Base-by-base conservation (phyloP, 2,797 vertebrate species). In the Lophotriccus pileatus region DNA sequence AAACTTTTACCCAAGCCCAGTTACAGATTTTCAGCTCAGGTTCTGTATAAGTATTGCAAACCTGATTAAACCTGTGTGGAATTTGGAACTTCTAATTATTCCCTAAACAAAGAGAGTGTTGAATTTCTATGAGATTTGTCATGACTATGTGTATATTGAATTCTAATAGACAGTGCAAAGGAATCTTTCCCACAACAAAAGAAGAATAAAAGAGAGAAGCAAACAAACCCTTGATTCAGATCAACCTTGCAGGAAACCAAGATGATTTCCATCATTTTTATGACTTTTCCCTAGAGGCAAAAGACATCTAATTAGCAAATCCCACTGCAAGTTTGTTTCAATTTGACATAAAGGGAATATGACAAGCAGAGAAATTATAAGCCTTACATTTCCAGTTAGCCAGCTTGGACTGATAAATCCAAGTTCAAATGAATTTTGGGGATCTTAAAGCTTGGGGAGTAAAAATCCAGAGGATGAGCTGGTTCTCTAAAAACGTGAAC, bases 281-380 rank as follows among this genome's bases (percentile, higher is more conserved):
- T 97, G 97, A 98, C 98, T 98, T 98, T 98, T 98, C 98, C 98
- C 98, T 98, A 95, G 97, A 98, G 98, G 98, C 97, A 97, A 98
- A 98, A 98, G 98, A 97, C 95, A 98, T 98, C 97, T 98, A 98
- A 98, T 98, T 98, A 99, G 97, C 97, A 98, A 98, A 98, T 98
- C 97, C 97, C 78, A 95, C 95, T 98, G 97, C 94, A 98, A 98
- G 97, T 98, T 98, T 97, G 93, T 90, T 97, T 91, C 2, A 0
- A 59, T 97, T 97, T 98, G 98, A 98, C 82, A 96, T 90, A 98
- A 97, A 98, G 96, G 90, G 94, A 97, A 97, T 97, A 95, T 98
- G 98, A 99, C 98, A 99, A 97, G 96, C 97, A 97, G 96, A 98
- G 98, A 98, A 98, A 98, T 98, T 96, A 98, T 89, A 98, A 98